These are phyloP conservation scores for Macrocentrus cingulum DNA, from an alignment of 1,140 invertebrate genomes.

Conservation along the genomic window DNA sequence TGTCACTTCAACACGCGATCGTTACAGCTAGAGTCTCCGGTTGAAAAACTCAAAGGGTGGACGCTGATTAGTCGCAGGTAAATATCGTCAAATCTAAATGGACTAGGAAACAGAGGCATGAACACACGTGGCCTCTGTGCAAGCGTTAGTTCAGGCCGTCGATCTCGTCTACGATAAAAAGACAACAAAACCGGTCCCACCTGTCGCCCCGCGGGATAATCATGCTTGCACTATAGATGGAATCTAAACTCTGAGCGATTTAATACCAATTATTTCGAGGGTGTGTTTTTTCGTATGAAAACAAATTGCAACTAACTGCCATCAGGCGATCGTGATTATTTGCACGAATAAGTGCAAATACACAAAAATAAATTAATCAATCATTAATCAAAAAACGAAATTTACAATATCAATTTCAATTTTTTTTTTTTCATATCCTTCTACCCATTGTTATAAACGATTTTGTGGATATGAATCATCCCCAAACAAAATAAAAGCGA, in stretches of 20 bases:
- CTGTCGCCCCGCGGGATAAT: conserved; percentile 30
- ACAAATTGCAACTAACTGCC: conserved; percentile 29
- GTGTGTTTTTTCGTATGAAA: conserved; percentile 11
- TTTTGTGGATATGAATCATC: conserved; percentile 8
- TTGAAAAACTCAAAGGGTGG: conserved; percentile 13
- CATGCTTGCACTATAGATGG: conserved; percentile 28
- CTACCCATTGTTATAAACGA: neutral
- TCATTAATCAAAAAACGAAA: too few species aligned
- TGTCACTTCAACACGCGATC: conserved; percentile 28
- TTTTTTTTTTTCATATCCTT: too few species aligned
- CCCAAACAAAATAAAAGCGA: conserved; percentile 2
- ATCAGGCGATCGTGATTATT: neutral
- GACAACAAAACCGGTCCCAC: conserved; percentile 32
- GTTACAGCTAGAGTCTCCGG: conserved; percentile 17
- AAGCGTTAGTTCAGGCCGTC: conserved; percentile 18
- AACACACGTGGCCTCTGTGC: neutral
- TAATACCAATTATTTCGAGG: conserved; percentile 35
- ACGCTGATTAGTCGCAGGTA: conserved; percentile 30
- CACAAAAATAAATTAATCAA: neutral
- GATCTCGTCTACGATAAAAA: conserved; percentile 34
- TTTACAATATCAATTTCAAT: too few species aligned
- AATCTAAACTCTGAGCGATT: conserved; percentile 30
- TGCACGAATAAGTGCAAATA: neutral
- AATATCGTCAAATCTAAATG: conserved; percentile 32
- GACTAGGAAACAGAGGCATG: conserved; percentile 13